A percentile compares a stretch with the other conserved stretches of the same genome.
Conservation (phyloP, 1,140 invertebrate genomes). For the Holotrichia oblita region DNA sequence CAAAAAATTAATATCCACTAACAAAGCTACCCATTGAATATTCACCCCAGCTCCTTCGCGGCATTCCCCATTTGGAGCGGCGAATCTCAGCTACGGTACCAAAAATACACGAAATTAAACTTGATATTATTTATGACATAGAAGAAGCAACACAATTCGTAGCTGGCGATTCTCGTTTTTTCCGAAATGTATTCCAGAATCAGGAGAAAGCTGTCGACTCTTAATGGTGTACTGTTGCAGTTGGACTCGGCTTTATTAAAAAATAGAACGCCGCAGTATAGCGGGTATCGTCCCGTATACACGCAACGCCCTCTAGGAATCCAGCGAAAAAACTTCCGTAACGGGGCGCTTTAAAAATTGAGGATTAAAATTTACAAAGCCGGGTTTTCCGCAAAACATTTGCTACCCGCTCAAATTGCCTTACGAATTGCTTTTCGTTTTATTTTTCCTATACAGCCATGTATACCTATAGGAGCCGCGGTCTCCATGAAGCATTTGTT, state of each 20-base stretch:
- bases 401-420: background rate
- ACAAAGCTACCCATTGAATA: no score
- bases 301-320: background rate
- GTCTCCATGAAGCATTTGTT: background rate
- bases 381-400: slow-evolving; percentile 11
- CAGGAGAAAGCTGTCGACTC: background rate
- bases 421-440: background rate
- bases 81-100: no score
- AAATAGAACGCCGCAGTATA: background rate
- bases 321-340: background rate
- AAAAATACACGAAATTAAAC: no score
- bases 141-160: no score
- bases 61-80: no score
- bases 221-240: background rate
- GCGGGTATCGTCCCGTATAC: background rate
- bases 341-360: background rate
- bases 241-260: background rate
- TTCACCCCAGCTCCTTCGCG: no score
- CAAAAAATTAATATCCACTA: no score
- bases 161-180: background rate
- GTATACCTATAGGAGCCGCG: background rate
- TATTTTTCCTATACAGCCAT: background rate
- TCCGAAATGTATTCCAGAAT: background rate
- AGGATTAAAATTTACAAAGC: slow-evolving; percentile 13
- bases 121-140: no score